Percentiles rank a stretch among this genome's conserved stretches.
These are phyloP conservation scores for Gallinago undulata DNA, from an alignment of 2,113 vertebrate genomes.

Conservation along the genomic window DNA sequence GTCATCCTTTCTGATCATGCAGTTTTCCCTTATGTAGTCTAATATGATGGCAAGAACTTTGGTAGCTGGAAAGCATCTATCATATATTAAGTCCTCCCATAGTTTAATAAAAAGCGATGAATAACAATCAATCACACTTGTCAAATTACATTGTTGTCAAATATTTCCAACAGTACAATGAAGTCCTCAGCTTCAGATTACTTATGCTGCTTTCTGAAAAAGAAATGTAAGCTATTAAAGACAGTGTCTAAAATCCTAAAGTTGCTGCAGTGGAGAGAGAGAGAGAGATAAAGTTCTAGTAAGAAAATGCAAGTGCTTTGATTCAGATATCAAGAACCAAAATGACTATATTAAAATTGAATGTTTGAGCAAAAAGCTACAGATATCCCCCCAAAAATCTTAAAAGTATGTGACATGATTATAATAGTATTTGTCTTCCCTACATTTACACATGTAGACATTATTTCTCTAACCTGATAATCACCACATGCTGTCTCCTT, in stretches of 20 bases:
- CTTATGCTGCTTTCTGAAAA: background rate
- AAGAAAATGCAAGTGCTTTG: background rate
- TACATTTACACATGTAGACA: background rate
- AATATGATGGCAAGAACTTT: background rate
- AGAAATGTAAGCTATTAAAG: background rate
- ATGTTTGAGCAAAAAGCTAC: background rate
- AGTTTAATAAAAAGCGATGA: background rate
- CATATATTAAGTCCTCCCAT: background rate
- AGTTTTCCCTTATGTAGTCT: background rate
- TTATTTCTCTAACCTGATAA: background rate
- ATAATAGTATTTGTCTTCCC: background rate
- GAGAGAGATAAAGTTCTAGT: background rate
- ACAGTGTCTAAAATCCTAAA: background rate
- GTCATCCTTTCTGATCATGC: background rate
- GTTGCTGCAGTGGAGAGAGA: background rate
- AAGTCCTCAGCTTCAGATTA: background rate
- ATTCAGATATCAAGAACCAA: background rate
- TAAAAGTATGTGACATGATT: background rate
- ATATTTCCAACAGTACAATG: background rate
- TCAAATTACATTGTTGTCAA: background rate
- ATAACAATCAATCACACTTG: background rate
- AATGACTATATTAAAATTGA: background rate
- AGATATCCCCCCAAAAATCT: background rate
- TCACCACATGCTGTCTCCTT: background rate
- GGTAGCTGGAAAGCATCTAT: background rate